Evolutionary conservation across 1,140 invertebrate species (phyloP).

Genomic region (Rhyacophila brunnea): DNA sequence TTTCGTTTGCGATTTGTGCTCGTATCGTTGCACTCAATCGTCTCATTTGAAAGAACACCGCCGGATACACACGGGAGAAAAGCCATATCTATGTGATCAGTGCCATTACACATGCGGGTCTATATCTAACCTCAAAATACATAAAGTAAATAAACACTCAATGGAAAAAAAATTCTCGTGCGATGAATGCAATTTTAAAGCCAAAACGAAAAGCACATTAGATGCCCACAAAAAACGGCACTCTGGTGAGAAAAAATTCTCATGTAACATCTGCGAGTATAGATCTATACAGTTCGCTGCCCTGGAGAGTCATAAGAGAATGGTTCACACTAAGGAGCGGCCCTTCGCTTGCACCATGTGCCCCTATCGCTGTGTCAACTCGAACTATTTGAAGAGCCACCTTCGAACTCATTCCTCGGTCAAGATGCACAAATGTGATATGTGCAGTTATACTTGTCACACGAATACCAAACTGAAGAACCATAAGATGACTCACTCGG

Average conservation of each 20-base stretch:
- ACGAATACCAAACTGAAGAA: constrained; percentile 24
- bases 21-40: constrained; percentile 22
- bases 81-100: constrained; percentile 28
- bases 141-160: constrained; percentile 31
- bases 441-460: constrained; percentile 27
- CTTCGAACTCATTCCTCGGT: constrained; percentile 19
- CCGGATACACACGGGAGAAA: constrained; percentile 23
- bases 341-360: constrained; percentile 30
- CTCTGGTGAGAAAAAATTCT: constrained; percentile 22
- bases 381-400: constrained; percentile 25
- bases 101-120: constrained; percentile 28
- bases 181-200: constrained; percentile 24
- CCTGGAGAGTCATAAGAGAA: constrained; percentile 27
- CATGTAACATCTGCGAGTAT: constrained; percentile 27
- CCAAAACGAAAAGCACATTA: constrained; percentile 30
- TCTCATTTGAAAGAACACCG: constrained; percentile 24
- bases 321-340: constrained; percentile 29
- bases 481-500: constrained; percentile 24
- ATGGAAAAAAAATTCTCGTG: constrained; percentile 25
- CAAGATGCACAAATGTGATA: constrained; percentile 26
- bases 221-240: constrained; percentile 21
- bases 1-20: constrained; percentile 23
- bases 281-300: constrained; percentile 25
- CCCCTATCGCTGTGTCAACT: constrained; percentile 21
- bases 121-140: constrained; percentile 16